Percentiles rank a stretch among this genome's conserved stretches.
phyloP scores from a whole-genome alignment of 2,113 vertebrate species.

The Brachionichthys hirsutus region DNA sequence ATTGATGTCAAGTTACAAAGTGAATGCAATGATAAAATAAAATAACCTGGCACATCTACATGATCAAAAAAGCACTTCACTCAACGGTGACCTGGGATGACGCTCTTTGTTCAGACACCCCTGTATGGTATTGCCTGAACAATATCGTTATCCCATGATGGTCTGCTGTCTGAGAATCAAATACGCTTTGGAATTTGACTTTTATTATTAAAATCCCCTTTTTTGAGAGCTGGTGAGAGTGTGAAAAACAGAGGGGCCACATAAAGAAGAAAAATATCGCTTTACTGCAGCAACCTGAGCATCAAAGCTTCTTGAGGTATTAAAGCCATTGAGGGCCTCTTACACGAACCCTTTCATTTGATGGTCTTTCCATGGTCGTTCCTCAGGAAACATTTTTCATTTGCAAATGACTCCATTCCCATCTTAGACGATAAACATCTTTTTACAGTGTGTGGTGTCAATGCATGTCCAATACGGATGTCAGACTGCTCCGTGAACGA shows the following conservation, averaged over 20 bases:
- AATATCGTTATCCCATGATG: too few species aligned
- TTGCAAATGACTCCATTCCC: too few species aligned
- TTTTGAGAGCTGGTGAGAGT: neutral
- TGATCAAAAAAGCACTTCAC: neutral
- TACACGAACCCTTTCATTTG: slow-evolving; percentile 5
- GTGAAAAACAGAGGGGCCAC: neutral
- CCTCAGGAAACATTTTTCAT: neutral
- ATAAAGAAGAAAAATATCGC: neutral
- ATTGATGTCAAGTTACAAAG: slow-evolving; percentile 42
- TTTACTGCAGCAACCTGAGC: neutral
- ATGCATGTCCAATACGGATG: slow-evolving; percentile 33
- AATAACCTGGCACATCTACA: neutral
- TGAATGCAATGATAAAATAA: slow-evolving; percentile 8
- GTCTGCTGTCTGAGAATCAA: slow-evolving; percentile 1
- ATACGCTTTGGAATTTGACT: neutral
- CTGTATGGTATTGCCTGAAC: too few species aligned
- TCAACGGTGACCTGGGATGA: slow-evolving; percentile 14
- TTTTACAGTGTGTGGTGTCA: slow-evolving; percentile 17
- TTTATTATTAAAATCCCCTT: neutral
- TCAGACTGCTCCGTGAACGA: slow-evolving; percentile 45
- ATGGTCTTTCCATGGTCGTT: neutral
- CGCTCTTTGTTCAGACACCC: too few species aligned
- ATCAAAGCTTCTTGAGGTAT: slow-evolving; percentile 2
- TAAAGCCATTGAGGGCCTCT: neutral
- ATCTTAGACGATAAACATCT: neutral